These are phyloP conservation scores for Nasonia giraulti DNA, from an alignment of 1,140 invertebrate genomes.

Conservation along the genomic window DNA sequence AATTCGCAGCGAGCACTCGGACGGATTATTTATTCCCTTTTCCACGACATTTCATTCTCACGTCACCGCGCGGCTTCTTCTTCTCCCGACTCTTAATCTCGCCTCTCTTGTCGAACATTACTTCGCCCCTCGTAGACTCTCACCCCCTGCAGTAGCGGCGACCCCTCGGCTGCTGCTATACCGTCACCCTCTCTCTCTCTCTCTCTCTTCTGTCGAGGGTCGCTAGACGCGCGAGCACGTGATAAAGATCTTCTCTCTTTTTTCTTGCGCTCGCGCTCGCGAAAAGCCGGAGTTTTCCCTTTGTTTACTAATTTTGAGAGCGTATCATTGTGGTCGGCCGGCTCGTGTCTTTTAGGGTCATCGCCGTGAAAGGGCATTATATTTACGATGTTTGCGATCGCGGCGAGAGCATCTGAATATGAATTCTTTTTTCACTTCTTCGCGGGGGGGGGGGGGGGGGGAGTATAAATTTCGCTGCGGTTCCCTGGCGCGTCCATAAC, in stretches of 20 bases:
- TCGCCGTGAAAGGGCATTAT: slow-evolving; percentile 24
- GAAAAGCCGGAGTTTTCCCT: neutral
- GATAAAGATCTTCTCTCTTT: neutral
- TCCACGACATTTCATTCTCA: slow-evolving; percentile 18
- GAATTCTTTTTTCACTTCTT: neutral
- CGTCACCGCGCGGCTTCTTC: neutral
- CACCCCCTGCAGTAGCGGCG: neutral
- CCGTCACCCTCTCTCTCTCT: neutral
- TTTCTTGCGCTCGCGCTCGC: neutral
- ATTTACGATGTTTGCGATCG: slow-evolving; percentile 28
- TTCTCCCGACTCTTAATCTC: slow-evolving; percentile 20
- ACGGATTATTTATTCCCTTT: slow-evolving; percentile 11
- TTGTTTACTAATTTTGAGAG: slow-evolving; percentile 10
- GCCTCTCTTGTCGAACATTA: neutral
- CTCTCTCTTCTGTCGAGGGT: neutral
- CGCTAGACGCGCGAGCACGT: slow-evolving; percentile 14
- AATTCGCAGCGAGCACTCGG: neutral
- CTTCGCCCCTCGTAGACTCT: neutral
- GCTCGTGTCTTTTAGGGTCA: neutral
- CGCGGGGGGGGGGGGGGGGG: too few species aligned
- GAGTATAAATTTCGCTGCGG: slow-evolving; percentile 29
- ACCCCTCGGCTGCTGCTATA: neutral
- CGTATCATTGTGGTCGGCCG: too few species aligned
- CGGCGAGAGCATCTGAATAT: neutral
- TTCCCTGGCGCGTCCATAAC: slow-evolving; percentile 8